Evolutionary conservation across 2,888 invertebrate genomes (phyloP), one percentile per base, ranked within the genome.

Genomic region (Lamellibrachia satsuma): DNA sequence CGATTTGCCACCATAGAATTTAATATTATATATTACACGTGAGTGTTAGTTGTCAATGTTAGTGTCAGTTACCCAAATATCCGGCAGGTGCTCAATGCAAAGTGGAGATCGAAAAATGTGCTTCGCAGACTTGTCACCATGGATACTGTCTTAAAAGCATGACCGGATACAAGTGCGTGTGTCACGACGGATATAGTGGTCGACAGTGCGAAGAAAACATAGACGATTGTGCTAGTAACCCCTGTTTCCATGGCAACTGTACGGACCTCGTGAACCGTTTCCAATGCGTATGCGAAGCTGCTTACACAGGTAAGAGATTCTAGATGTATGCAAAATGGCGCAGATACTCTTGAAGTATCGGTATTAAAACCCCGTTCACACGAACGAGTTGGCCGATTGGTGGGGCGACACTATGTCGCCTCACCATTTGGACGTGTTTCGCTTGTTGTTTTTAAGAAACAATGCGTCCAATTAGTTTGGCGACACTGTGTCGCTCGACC

Each of bases 161-260:
- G 27, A 27, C 52, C 55, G 52, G 55, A 39, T 52, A 91, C 91
- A 39, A 11, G 52, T 91, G 91, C 52, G 55, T 55, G 52, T 91
- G 91, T n/a, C 27, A 52, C 27, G 91, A 91, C n/a, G 91, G 91
- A 9, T 91, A 55, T 52, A 52, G 52, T n/a, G 91, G 91, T n/a
- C 22, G 15, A 11, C 52, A 27, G 52, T 91, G 91, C 52, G 52
- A 91, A 9, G 27, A 91, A 52, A 55, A 52, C 52, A 22, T 91
- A 27, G n/a, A 52, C 52, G 91, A 91, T 22, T 91, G 91, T 91
- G 52, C 52, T 52, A 39, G 52, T n/a, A 91, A 52, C 52, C 91
- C 55, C 15, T 91, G 91, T 91, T 55, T 52, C 55, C 52, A 91
- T n/a, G 91, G 91, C 11, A 52, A 9, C 55, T 91, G 91, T n/a